phyloP scores from a whole-genome alignment of 2,113 vertebrate species.

The Zapus hudsonius region DNA sequence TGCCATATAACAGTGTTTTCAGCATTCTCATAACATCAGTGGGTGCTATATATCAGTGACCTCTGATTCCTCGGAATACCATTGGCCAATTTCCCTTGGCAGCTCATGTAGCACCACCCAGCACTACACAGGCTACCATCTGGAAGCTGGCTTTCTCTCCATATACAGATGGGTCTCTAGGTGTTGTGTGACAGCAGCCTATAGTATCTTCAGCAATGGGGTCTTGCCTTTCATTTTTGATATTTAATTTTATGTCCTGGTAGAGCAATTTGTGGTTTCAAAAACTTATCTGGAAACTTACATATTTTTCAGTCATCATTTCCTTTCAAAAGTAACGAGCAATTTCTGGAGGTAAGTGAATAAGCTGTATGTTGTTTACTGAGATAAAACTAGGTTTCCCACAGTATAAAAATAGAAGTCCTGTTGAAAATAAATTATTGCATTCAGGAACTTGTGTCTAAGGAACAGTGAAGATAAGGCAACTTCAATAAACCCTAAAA shows the following conservation, averaged over 20 bases:
- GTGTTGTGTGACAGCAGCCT: no score
- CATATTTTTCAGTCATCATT: not conserved
- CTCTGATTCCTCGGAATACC: no score
- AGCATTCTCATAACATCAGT: no score
- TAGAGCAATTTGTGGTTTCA: slow-evolving; percentile 22
- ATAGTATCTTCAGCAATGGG: no score
- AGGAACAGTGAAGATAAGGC: slow-evolving; percentile 35
- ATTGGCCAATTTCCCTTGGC: no score
- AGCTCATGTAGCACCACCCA: no score
- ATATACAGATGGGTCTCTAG: no score
- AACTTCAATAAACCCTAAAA: slow-evolving; percentile 46
- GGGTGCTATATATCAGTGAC: no score
- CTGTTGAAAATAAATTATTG: slow-evolving; percentile 47
- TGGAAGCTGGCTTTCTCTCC: no score
- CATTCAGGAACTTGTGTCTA: slow-evolving; percentile 58
- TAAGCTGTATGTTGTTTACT: slow-evolving; percentile 49
- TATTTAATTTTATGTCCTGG: not conserved
- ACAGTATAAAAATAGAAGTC: slow-evolving; percentile 22
- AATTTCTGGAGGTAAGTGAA: slow-evolving; percentile 23
- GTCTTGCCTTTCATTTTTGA: slow-evolving; percentile 6
- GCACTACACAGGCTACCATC: no score
- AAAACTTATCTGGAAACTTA: slow-evolving; percentile 40
- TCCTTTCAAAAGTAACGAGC: slow-evolving; percentile 58
- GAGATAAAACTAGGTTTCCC: slow-evolving; percentile 52
- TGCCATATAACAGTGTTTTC: no score